Evolutionary conservation across 2,113 vertebrate species (phyloP).

Genomic region (Empidonax traillii): DNA sequence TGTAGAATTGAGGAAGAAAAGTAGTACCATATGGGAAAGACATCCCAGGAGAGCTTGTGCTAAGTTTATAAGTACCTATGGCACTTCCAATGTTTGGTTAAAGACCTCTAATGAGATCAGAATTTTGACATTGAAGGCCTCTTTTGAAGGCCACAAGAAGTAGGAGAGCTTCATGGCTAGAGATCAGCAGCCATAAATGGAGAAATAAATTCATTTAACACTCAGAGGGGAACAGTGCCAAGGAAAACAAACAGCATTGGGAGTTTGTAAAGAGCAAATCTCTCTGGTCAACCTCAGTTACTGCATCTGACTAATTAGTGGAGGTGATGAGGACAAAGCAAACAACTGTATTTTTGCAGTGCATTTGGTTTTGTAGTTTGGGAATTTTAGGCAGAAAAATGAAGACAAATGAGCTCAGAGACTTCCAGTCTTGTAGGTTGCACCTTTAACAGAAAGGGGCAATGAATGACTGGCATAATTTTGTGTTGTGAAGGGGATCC

Average conservation of each 20-base stretch:
- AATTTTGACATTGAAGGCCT: neutral
- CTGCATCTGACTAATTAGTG: conserved; percentile 8
- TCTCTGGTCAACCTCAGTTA: neutral
- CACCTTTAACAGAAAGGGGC: neutral
- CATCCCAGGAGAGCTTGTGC: neutral
- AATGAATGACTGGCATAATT: neutral
- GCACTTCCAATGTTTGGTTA: neutral
- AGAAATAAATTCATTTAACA: neutral
- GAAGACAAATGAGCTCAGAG: neutral
- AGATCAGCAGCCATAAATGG: neutral
- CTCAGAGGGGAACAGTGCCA: neutral
- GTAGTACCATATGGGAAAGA: neutral
- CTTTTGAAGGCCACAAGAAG: neutral
- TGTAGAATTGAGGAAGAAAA: conserved; percentile 4
- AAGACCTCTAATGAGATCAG: neutral
- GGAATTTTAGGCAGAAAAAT: neutral
- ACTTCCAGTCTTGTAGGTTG: neutral
- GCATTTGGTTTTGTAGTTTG: neutral
- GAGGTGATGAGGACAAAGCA: neutral
- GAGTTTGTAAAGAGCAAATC: neutral
- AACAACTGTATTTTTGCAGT: neutral
- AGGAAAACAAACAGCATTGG: neutral
- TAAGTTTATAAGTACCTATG: conserved; percentile 6
- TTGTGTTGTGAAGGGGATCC: neutral
- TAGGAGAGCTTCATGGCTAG: neutral